phyloP scores from a whole-genome alignment of 1,140 invertebrate species.

The Ceratina australensis region DNA sequence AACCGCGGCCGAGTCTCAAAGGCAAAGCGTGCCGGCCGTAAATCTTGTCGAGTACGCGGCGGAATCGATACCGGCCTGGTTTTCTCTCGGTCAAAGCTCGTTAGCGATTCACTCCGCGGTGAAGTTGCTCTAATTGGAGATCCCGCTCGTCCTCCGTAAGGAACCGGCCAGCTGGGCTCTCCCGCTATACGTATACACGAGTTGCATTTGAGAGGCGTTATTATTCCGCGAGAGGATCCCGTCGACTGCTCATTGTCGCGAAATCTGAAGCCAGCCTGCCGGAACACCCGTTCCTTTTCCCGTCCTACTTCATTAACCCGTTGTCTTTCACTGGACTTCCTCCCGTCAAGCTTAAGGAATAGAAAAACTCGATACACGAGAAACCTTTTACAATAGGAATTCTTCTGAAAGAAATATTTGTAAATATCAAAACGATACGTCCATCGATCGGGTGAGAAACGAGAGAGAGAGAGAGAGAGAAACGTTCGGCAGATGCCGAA shows the following conservation, averaged over 20 bases:
- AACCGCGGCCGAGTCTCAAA: conserved; percentile 23
- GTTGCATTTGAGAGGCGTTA: conserved; percentile 47
- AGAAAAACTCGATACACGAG: too few relatives aligned
- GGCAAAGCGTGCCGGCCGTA: conserved; percentile 36
- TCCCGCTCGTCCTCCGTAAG: conserved; percentile 49
- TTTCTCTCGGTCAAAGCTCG: conserved; percentile 61
- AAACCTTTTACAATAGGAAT: too few relatives aligned
- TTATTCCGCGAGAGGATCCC: conserved; percentile 45
- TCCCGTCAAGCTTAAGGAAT: neutral
- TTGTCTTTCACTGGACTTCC: neutral
- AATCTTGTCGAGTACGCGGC: conserved; percentile 46
- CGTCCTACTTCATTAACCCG: conserved; percentile 47
- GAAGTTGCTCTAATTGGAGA: conserved; percentile 61
- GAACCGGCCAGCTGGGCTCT: conserved; percentile 8
- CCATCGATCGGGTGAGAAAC: too few relatives aligned
- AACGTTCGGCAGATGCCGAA: neutral
- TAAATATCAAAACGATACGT: too few relatives aligned
- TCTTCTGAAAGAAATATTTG: too few relatives aligned
- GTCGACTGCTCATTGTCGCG: conserved; percentile 39
- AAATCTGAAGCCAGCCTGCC: conserved; percentile 31
- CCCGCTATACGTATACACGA: neutral
- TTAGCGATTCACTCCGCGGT: conserved; percentile 55
- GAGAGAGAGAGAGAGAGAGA: too few relatives aligned
- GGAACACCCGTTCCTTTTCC: conserved; percentile 45
- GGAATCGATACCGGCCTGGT: conserved; percentile 53